Conservation (phyloP, 2,113 vertebrate genomes). For the Ochotona princeps region DNA sequence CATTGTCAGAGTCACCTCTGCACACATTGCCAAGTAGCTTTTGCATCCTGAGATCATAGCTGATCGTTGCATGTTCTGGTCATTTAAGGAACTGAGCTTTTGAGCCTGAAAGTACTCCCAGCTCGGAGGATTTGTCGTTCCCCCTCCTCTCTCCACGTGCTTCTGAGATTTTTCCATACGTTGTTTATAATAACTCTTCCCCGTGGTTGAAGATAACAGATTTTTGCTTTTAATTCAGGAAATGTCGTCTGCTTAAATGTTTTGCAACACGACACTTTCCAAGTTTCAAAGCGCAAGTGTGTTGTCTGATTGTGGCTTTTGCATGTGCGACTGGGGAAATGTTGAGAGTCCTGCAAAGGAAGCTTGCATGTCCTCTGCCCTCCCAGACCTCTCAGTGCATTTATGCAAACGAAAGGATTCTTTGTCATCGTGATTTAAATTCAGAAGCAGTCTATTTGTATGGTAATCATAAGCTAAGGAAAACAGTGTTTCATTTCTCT, state of each 20-base stretch:
- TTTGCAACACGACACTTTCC: constrained; percentile 74
- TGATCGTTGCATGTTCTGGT: not conserved
- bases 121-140: constrained; percentile 7
- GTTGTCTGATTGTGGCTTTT: not conserved
- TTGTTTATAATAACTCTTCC: constrained; percentile 80
- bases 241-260: constrained; percentile 72
- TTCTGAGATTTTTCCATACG: constrained; percentile 66
- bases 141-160: not conserved
- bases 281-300: constrained; percentile 55
- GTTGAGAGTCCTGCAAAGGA: not conserved
- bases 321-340: not conserved
- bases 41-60: not conserved
- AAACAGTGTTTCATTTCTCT: constrained; percentile 80
- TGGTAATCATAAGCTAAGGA: constrained; percentile 82
- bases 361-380: not conserved
- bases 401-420: constrained; percentile 41
- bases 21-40: not conserved
- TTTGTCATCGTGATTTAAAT: constrained; percentile 73
- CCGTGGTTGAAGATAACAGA: constrained; percentile 77
- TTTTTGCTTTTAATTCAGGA: constrained; percentile 80
- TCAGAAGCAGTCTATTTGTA: constrained; percentile 80
- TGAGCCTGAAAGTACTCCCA: constrained; percentile 23
- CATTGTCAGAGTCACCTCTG: not conserved
- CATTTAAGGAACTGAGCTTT: constrained; percentile 53
- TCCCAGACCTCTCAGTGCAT: not conserved